Evolutionary conservation across 2,888 invertebrate genomes (phyloP).

Genomic region (Nemotelus pantherinus): DNA sequence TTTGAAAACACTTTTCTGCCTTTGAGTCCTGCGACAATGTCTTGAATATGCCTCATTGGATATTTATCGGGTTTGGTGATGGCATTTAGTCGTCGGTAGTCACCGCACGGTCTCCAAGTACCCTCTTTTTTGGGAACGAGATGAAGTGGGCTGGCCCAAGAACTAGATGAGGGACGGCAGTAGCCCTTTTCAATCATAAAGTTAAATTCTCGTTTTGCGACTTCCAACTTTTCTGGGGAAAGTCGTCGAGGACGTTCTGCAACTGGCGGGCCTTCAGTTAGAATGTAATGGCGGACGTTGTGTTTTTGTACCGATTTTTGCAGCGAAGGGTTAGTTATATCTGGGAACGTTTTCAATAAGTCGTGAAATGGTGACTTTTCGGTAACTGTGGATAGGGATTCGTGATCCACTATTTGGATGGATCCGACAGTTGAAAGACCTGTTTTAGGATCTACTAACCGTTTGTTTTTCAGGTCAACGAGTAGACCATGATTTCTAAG

Average conservation of each 20-base stretch:
- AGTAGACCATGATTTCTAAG: constrained; percentile 40
- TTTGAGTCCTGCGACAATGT: too few species aligned
- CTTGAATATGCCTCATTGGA: too few species aligned
- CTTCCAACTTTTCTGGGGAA: constrained; percentile 52
- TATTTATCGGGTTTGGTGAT: too few species aligned
- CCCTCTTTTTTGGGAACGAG: constrained; percentile 54
- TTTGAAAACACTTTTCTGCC: too few species aligned
- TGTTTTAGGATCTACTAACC: constrained; percentile 9
- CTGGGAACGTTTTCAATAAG: neutral
- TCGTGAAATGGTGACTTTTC: too few species aligned
- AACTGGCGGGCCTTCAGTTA: constrained; percentile 46
- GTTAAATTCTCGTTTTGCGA: constrained; percentile 46
- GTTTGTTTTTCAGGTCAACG: constrained; percentile 42
- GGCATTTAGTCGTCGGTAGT: too few species aligned
- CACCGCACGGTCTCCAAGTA: constrained; percentile 54
- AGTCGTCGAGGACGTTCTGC: constrained; percentile 52
- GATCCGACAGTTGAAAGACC: too few species aligned
- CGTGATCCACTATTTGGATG: too few species aligned
- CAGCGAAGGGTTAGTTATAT: neutral
- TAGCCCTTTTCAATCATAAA: constrained; percentile 58
- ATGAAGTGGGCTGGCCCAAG: constrained; percentile 57
- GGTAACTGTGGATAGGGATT: too few species aligned
- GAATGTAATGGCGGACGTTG: too few species aligned
- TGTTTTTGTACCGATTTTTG: neutral
- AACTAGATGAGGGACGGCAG: constrained; percentile 58